Base-by-base conservation (phyloP, 2,113 vertebrate species). In the Pampusana beccarii region DNA sequence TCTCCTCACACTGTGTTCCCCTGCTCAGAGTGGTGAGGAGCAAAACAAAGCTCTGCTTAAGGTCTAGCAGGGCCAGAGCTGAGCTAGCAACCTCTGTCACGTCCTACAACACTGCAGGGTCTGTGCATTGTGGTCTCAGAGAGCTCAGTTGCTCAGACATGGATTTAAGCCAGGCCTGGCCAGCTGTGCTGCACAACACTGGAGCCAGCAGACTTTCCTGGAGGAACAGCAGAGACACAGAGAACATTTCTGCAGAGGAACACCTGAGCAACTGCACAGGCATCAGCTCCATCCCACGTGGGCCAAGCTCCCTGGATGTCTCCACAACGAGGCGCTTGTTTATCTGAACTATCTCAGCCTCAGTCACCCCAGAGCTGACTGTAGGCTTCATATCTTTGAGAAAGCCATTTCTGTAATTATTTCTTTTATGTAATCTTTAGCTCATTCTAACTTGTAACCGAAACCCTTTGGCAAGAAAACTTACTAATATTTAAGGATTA, bases 371-470 rank as follows among this genome's bases (percentile, higher is more conserved):
- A 36, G 69, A 72, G 58, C 31, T 80, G 53, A 31, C 33, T 48
- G 44, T 11, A 80, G 58, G 77, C 57, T 92, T 89, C 42, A 42
- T 26, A 66, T 34, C 67, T 75, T 33, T 56, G 44, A 90, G 20
- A 46, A 80, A 34, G 14, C 28, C 51, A 61, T 56, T 86, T 83
- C 75, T 58, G 23, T 36, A 53, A 44, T 77, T 4, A 66, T 50
- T 86, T 54, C 11, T 94, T 93, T 57, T 18, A 71, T 31, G 53
- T 62, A 57, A 86, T 86, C 46, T 93, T 92, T 60, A 93, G 46
- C 72, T 94, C 84, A 86, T 66, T 78, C 46, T 64, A 67, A 92
- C 31, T 73, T 60, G 75, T 50, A 92, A 92, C 40, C 73, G 29
- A 88, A 92, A 58, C 56, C 4, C 8, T 86, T 36, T 74, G 36